Evolutionary conservation across 2,888 invertebrate genomes (phyloP).

Genomic region (Polyommatus iphigenia): DNA sequence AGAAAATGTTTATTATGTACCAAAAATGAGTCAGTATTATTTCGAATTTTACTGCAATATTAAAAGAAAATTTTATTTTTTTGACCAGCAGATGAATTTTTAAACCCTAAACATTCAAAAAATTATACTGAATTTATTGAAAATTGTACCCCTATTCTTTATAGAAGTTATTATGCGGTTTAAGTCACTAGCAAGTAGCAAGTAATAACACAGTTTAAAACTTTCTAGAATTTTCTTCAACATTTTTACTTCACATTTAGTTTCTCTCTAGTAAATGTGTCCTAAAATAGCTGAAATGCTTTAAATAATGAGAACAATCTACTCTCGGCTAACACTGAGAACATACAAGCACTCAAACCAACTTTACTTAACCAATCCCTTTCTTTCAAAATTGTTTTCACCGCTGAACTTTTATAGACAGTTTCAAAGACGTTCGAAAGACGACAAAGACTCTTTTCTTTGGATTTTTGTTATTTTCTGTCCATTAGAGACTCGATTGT

Average conservation of each 20-base stretch:
- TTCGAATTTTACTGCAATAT: too few relatives aligned
- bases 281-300: neutral
- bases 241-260: neutral
- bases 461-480: neutral
- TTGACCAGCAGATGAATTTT: too few relatives aligned
- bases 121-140: neutral
- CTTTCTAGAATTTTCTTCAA: neutral
- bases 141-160: neutral
- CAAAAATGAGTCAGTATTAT: too few relatives aligned
- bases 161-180: neutral
- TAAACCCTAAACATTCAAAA: neutral
- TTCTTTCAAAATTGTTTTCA: slow-evolving; percentile 4
- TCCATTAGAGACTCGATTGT: neutral
- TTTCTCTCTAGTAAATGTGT: neutral
- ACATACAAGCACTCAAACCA: slow-evolving; percentile 14
- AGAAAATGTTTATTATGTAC: too few relatives aligned
- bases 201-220: neutral
- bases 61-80: too few relatives aligned
- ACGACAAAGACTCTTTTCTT: neutral
- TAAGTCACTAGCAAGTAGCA: neutral
- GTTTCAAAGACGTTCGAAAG: neutral
- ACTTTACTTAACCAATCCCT: neutral
- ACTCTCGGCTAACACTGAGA: slow-evolving; percentile 7
- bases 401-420: neutral
- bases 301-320: slow-evolving; percentile 6